phyloP scores from a whole-genome alignment of 2,888 invertebrate genomes.

The Sesamia inferens region DNA sequence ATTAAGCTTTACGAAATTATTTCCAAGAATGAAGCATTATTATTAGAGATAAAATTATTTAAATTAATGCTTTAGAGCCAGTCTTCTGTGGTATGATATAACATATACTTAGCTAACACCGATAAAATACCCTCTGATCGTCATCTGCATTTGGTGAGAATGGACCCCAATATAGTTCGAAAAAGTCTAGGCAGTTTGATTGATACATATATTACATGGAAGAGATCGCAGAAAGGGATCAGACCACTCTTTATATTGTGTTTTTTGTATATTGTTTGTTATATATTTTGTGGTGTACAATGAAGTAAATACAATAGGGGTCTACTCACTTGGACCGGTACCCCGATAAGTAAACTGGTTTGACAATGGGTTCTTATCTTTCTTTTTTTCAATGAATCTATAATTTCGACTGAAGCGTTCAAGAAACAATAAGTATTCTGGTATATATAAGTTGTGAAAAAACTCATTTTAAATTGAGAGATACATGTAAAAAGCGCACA shows the following conservation, averaged over 20 bases:
- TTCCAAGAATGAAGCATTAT: not conserved
- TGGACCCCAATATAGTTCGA: too few species aligned
- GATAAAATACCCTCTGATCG: too few species aligned
- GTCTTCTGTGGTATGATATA: not conserved
- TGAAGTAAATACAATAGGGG: too few species aligned
- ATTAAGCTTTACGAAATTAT: constrained; percentile 5
- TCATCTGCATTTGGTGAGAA: too few species aligned
- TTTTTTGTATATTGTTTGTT: too few species aligned
- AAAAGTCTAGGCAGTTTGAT: too few species aligned
- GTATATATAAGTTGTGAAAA: not conserved
- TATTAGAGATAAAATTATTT: not conserved
- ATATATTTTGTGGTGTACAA: too few species aligned
- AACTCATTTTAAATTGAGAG: not conserved
- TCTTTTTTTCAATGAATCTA: not conserved
- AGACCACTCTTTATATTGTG: too few species aligned
- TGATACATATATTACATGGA: too few species aligned
- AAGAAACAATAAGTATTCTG: not conserved
- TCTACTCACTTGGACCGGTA: not conserved
- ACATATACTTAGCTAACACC: not conserved
- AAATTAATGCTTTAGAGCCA: not conserved
- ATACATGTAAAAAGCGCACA: not conserved
- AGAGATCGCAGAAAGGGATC: too few species aligned
- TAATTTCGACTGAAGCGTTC: too few species aligned
- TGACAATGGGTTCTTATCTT: not conserved
- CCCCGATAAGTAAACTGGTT: not conserved